Percentiles rank a stretch among this genome's conserved stretches.
phyloP scores from a whole-genome alignment of 2,888 invertebrate genomes.

The Eilema caniola region DNA sequence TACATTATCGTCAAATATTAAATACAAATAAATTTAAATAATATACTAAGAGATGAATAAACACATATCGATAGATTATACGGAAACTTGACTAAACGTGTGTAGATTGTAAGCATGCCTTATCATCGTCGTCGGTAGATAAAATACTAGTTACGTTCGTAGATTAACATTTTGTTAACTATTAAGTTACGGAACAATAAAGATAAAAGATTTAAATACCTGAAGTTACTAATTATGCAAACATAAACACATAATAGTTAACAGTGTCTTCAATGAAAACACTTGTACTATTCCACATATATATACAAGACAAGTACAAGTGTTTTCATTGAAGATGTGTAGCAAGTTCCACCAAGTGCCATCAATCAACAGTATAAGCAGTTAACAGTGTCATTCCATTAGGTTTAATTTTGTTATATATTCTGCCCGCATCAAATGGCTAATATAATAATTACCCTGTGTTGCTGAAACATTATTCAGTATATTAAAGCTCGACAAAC shows the following conservation, averaged over 20 bases:
- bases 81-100: slow-evolving; percentile 12
- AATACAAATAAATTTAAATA: slow-evolving; percentile 42
- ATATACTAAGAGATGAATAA: slow-evolving; percentile 49
- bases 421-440: not conserved
- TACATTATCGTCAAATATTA: slow-evolving; percentile 1
- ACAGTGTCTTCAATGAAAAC: too few species aligned
- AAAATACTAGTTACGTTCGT: slow-evolving; percentile 32
- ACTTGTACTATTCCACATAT: too few species aligned
- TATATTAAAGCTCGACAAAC: too few species aligned
- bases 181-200: slow-evolving; percentile 20
- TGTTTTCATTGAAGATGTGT: too few species aligned
- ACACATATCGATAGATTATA: slow-evolving; percentile 3
- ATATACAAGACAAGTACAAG: too few species aligned
- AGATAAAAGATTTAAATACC: slow-evolving; percentile 14
- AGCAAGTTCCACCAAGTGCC: too few species aligned
- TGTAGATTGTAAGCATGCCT: slow-evolving; percentile 29
- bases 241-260: not conserved
- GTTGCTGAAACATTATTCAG: too few species aligned
- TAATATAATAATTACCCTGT: too few species aligned
- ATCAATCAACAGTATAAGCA: too few species aligned
- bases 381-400: too few species aligned
- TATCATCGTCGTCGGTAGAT: slow-evolving; percentile 47
- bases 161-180: slow-evolving; percentile 29
- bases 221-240: slow-evolving; percentile 3
- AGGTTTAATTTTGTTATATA: not conserved